Evolutionary conservation across 2,888 invertebrate genomes (phyloP).

Genomic region (Hypsopygia costalis): DNA sequence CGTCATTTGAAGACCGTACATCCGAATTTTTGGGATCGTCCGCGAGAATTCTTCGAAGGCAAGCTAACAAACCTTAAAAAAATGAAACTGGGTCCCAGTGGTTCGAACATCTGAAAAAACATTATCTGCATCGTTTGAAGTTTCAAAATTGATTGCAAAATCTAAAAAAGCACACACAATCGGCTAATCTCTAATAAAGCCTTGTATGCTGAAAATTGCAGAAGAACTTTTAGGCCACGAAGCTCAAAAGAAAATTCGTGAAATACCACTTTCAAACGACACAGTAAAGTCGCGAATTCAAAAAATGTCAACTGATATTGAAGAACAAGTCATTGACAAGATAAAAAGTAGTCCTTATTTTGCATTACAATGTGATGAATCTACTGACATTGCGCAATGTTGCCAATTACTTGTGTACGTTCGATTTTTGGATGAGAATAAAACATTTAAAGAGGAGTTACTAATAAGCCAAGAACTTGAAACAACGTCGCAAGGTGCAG

Average conservation of each 20-base stretch:
- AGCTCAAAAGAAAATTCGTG: slow-evolving; percentile 17
- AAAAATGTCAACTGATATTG: slow-evolving; percentile 19
- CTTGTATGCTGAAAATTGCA: slow-evolving; percentile 22
- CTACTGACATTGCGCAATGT: slow-evolving; percentile 24
- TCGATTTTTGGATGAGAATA: slow-evolving; percentile 19
- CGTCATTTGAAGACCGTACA: not conserved
- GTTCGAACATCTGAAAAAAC: slow-evolving; percentile 9
- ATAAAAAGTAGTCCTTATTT: slow-evolving; percentile 14
- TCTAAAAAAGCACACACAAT: slow-evolving; percentile 19
- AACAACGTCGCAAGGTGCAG: slow-evolving; percentile 8
- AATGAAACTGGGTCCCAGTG: slow-evolving; percentile 6
- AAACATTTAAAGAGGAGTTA: too few species aligned
- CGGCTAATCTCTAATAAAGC: slow-evolving; percentile 20
- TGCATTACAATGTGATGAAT: slow-evolving; percentile 24
- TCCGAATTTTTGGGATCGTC: not conserved
- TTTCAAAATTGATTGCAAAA: slow-evolving; percentile 14
- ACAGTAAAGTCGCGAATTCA: slow-evolving; percentile 18
- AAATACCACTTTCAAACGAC: slow-evolving; percentile 21
- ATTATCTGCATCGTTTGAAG: slow-evolving; percentile 13
- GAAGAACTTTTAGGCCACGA: slow-evolving; percentile 18
- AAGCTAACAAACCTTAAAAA: not conserved
- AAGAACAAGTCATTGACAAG: slow-evolving; percentile 14
- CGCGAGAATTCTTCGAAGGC: not conserved
- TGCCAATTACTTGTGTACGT: slow-evolving; percentile 24
- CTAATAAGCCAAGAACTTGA: not conserved